Evolutionary conservation across 1,140 invertebrate species (phyloP).

Genomic region (Catajapyx aquilonaris): DNA sequence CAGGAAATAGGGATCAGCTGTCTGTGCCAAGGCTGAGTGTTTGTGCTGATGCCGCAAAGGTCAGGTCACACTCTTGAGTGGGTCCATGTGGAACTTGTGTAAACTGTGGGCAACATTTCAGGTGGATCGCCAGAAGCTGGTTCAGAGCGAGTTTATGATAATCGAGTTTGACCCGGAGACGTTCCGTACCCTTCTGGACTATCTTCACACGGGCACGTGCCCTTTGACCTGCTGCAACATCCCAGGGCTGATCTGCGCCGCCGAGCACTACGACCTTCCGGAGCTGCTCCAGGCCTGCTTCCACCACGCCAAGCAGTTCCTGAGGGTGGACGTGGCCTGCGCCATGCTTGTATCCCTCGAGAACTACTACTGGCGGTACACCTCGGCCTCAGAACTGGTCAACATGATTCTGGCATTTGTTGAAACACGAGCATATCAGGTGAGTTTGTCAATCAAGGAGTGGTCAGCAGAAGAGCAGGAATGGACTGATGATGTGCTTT

Average conservation of each 20-base stretch:
- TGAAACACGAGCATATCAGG: conserved; percentile 48
- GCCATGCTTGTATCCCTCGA: conserved; percentile 78
- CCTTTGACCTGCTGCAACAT: conserved; percentile 77
- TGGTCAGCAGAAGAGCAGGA: not conserved
- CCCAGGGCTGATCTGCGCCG: conserved; percentile 77
- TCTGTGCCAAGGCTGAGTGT: conserved; percentile 72
- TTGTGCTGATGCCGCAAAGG: conserved; percentile 82
- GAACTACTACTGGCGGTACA: conserved; percentile 90
- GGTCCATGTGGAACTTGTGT: no score
- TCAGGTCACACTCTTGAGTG: no score
- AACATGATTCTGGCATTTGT: conserved; percentile 85
- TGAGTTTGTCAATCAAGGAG: conserved; percentile 10
- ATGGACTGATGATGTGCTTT: conserved; percentile 11
- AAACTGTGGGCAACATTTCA: no score
- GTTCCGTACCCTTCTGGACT: conserved; percentile 72
- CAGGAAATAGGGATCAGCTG: conserved; percentile 31
- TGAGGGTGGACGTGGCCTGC: conserved; percentile 77
- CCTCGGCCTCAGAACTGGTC: conserved; percentile 74
- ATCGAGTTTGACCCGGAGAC: conserved; percentile 90
- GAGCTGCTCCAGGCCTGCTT: conserved; percentile 84
- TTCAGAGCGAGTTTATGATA: conserved; percentile 83
- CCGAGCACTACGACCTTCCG: conserved; percentile 82
- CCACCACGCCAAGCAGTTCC: conserved; percentile 82
- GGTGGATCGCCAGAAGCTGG: conserved; percentile 71
- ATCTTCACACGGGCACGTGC: conserved; percentile 79